Evolutionary conservation across 2,888 invertebrate species (phyloP).

Genomic region (Copidosoma aretas): DNA sequence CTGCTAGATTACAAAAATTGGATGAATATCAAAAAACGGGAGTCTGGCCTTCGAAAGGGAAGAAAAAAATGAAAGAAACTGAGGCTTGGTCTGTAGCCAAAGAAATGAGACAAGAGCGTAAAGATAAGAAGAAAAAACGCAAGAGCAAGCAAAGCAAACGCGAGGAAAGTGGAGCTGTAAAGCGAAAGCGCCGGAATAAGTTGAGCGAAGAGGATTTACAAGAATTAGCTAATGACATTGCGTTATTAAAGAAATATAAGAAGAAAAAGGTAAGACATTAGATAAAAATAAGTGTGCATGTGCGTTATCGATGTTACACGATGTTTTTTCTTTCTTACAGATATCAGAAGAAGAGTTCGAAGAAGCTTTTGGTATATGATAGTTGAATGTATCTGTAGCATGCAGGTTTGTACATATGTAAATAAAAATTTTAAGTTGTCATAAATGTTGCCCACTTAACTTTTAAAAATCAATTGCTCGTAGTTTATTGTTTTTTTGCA

Average conservation of each 20-base stretch:
- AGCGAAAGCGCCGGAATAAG: slow-evolving; percentile 65
- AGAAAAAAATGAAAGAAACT: slow-evolving; percentile 68
- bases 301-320: background rate
- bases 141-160: slow-evolving; percentile 68
- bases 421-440: slow-evolving; percentile 6
- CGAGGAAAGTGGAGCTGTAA: slow-evolving; percentile 59
- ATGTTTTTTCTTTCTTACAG: slow-evolving; percentile 54
- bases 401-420: slow-evolving; percentile 28
- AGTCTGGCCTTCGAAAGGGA: slow-evolving; percentile 73
- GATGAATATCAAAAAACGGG: slow-evolving; percentile 76
- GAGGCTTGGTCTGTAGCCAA: slow-evolving; percentile 83
- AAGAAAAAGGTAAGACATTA: slow-evolving; percentile 72
- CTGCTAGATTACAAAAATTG: slow-evolving; percentile 74
- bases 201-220: slow-evolving; percentile 77
- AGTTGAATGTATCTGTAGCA: background rate
- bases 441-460: background rate
- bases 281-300: background rate
- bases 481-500: too few species aligned
- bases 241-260: slow-evolving; percentile 85
- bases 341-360: slow-evolving; percentile 64
- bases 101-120: slow-evolving; percentile 72
- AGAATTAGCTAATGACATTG: slow-evolving; percentile 80
- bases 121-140: slow-evolving; percentile 69
- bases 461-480: slow-evolving; percentile 11
- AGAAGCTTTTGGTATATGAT: slow-evolving; percentile 57